Evolutionary conservation across 2,797 vertebrate genomes (phyloP), one percentile per base, ranked within the genome.

Genomic region (Prunella strophiata): DNA sequence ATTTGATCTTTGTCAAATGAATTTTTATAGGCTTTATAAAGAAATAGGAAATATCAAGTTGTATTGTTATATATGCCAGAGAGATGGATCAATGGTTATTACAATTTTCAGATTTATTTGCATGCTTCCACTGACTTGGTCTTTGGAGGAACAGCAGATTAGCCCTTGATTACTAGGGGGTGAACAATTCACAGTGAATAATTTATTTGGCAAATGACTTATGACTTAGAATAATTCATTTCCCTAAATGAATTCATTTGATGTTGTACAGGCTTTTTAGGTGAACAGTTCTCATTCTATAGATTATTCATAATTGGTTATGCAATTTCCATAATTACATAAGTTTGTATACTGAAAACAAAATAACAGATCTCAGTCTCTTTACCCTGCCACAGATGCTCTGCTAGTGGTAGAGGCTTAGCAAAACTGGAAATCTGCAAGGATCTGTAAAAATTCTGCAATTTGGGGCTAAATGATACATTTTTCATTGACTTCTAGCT

Each of bases 161-260:
- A 93, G 72, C 65, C 48, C 55, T 85, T 94, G 85, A 95, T 94
- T 94, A 93, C 66, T 62, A 55, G 66, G 55, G 32, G 85, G 17
- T 86, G 87, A 95, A 73, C 34, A 85, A 91, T 93, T 96, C 68
- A 91, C 75, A 66, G 72, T 81, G 93, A 95, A 88, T 97, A 96
- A 92, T 95, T 93, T 88, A 90, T 91, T 74, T 94, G 57, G 82
- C 65, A 86, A 96, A 88, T 90, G 79, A 84, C 52, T 92, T 95
- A 58, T 55, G 87, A 75, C 54, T 91, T 82, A 71, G 78, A 93
- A 92, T 89, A 88, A 88, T 90, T 92, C 82, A 48, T 91, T 95
- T 91, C 62, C 32, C 71, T 91, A 79, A 92, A 85, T 82, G 5
- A 76, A 61, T 91, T 89, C 22, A 62, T 63, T 89, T 52, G 73